Conservation (phyloP, 2,888 invertebrate species). For the Cheilosia vernalis region DNA sequence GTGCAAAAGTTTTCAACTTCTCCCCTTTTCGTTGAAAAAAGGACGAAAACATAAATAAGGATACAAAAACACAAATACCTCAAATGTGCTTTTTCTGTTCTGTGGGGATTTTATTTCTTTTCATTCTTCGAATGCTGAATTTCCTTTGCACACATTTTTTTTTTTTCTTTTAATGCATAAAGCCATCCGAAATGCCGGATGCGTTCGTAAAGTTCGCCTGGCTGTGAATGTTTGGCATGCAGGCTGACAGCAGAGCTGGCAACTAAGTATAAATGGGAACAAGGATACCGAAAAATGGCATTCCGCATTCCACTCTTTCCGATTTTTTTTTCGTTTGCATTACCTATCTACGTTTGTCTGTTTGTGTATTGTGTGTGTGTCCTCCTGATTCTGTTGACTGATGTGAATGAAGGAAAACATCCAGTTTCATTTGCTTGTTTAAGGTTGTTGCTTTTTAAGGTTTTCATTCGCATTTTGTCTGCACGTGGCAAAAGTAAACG, state of each 20-base stretch:
- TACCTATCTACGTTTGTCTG: conserved; percentile 11
- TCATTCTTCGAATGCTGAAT: conserved; percentile 45
- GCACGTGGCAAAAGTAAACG: not conserved
- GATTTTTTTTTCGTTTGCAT: conserved; percentile 34
- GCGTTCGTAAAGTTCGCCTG: conserved; percentile 53
- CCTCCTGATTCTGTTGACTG: conserved; percentile 39
- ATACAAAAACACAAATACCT: conserved; percentile 39
- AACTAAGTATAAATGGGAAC: conserved; percentile 44
- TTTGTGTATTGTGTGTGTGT: conserved; percentile 17
- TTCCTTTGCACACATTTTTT: conserved; percentile 40
- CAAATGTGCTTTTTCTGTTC: conserved; percentile 50
- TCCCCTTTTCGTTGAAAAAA: conserved; percentile 27
- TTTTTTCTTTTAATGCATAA: conserved; percentile 3
- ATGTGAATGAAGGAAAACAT: conserved; percentile 54
- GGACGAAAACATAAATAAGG: conserved; percentile 12
- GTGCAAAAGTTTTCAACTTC: conserved; percentile 39
- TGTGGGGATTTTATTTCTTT: conserved; percentile 18
- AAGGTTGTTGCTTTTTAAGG: conserved; percentile 32
- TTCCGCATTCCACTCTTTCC: conserved; percentile 37
- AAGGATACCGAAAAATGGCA: conserved; percentile 52
- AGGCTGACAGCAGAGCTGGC: conserved; percentile 28
- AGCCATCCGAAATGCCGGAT: conserved; percentile 47
- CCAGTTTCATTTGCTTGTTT: conserved; percentile 53
- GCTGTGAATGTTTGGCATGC: conserved; percentile 50
- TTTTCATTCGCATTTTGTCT: not conserved